These are phyloP conservation scores for Heptranchias perlo DNA, from an alignment of 2,113 vertebrate genomes.

Conservation along the genomic window DNA sequence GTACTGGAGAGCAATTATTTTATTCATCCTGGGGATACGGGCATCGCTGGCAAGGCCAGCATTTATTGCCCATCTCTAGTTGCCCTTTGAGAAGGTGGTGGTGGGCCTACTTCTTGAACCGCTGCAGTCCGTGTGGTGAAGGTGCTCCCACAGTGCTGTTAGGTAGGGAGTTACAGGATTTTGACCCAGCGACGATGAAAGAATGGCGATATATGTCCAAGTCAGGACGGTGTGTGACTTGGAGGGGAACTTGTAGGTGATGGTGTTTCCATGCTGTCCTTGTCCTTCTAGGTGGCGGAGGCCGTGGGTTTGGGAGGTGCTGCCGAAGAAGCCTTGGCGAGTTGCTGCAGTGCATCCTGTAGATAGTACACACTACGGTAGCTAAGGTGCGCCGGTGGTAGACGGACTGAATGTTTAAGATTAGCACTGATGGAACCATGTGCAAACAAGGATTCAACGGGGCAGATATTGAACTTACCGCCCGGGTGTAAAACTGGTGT, in stretches of 20 bases:
- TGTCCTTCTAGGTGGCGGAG: background rate
- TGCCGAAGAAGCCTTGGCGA: background rate
- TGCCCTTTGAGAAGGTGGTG: no score
- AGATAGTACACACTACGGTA: background rate
- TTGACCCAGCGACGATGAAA: no score
- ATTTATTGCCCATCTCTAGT: no score
- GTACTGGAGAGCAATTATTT: no score
- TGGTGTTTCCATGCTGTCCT: background rate
- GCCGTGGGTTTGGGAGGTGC: background rate
- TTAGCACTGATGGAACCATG: background rate
- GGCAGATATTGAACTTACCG: background rate
- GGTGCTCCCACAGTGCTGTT: background rate
- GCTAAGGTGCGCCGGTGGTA: background rate
- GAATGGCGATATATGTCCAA: no score
- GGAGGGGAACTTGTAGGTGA: background rate
- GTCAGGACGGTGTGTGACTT: no score
- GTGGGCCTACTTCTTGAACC: no score
- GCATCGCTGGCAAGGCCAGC: no score
- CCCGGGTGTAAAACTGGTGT: background rate
- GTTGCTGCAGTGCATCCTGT: background rate
- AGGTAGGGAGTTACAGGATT: background rate
- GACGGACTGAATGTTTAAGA: background rate
- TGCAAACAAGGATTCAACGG: background rate
- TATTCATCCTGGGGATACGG: no score
- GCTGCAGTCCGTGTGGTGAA: no score